Evolutionary conservation across 1,140 invertebrate species (phyloP).

Genomic region (Zaprionus ghesquierei): DNA sequence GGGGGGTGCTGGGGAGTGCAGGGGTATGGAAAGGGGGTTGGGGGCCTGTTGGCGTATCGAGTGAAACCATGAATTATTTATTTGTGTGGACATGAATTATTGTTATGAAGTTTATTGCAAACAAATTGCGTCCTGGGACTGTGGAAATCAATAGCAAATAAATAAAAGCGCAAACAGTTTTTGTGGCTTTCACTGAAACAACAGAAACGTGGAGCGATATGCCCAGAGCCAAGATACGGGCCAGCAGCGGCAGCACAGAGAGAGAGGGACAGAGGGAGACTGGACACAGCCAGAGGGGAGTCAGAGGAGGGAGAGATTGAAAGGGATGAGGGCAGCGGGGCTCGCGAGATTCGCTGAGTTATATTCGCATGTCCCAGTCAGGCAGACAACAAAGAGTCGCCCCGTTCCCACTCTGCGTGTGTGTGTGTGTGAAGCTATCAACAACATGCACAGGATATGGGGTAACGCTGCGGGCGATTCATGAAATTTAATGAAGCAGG

Average conservation of each 20-base stretch:
- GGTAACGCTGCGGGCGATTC: slow-evolving; percentile 72
- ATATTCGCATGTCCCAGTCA: slow-evolving; percentile 33
- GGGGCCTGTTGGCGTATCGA: slow-evolving; percentile 12
- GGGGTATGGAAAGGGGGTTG: not conserved
- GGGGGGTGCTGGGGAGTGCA: not conserved
- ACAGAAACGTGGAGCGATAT: slow-evolving; percentile 43
- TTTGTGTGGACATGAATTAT: slow-evolving; percentile 81
- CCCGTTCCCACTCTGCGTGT: not conserved
- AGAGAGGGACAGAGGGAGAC: not conserved
- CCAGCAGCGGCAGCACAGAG: not conserved
- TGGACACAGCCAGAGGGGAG: not conserved
- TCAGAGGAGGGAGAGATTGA: not conserved
- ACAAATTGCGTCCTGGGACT: slow-evolving; percentile 81
- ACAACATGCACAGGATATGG: slow-evolving; percentile 73
- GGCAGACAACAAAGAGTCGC: slow-evolving; percentile 40
- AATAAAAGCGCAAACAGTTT: slow-evolving; percentile 81
- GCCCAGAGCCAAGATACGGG: slow-evolving; percentile 34
- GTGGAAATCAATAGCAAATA: slow-evolving; percentile 81
- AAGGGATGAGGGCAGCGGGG: not conserved
- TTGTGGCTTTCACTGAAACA: slow-evolving; percentile 75
- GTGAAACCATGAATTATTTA: slow-evolving; percentile 77
- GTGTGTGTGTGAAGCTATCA: slow-evolving; percentile 67
- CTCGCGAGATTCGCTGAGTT: slow-evolving; percentile 33
- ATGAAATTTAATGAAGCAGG: slow-evolving; percentile 79
- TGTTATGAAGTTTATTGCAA: slow-evolving; percentile 82